These are phyloP conservation scores for Macaria notata DNA, from an alignment of 2,888 invertebrate genomes.

Conservation along the genomic window DNA sequence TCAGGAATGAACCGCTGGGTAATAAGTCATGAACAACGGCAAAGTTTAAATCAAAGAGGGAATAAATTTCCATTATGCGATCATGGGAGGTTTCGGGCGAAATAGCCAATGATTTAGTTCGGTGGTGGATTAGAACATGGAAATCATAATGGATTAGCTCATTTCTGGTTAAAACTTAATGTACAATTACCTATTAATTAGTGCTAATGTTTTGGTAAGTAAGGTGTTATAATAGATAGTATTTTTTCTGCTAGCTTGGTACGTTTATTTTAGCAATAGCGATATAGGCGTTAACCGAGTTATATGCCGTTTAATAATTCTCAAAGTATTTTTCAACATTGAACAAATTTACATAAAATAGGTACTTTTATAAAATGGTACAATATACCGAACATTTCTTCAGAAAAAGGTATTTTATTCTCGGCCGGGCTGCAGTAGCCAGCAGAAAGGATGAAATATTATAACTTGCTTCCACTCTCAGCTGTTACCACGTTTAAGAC, in stretches of 20 bases:
- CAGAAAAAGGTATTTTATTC: slow-evolving; percentile 19
- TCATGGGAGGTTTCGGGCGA: slow-evolving; percentile 41
- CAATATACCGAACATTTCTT: no score
- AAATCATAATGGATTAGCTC: not conserved
- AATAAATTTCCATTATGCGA: slow-evolving; percentile 55
- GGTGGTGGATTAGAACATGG: not conserved
- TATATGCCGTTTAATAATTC: no score
- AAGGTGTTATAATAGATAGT: no score
- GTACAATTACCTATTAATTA: no score
- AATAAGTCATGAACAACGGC: slow-evolving; percentile 45
- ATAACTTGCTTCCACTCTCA: slow-evolving; percentile 35
- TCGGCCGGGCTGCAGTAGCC: slow-evolving; percentile 11
- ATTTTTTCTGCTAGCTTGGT: no score
- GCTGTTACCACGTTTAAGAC: slow-evolving; percentile 53
- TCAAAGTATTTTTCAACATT: no score
- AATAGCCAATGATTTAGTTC: slow-evolving; percentile 28
- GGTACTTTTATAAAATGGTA: no score
- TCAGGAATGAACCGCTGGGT: slow-evolving; percentile 30
- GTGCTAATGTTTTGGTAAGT: no score
- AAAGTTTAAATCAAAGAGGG: slow-evolving; percentile 50
- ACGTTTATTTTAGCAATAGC: no score
- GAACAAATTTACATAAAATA: no score
- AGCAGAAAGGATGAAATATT: slow-evolving; percentile 32
- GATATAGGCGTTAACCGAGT: no score
- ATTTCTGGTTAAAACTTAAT: no score